These are phyloP conservation scores for Drosophila dunni DNA, from an alignment of 1,140 invertebrate species.

Conservation along the genomic window DNA sequence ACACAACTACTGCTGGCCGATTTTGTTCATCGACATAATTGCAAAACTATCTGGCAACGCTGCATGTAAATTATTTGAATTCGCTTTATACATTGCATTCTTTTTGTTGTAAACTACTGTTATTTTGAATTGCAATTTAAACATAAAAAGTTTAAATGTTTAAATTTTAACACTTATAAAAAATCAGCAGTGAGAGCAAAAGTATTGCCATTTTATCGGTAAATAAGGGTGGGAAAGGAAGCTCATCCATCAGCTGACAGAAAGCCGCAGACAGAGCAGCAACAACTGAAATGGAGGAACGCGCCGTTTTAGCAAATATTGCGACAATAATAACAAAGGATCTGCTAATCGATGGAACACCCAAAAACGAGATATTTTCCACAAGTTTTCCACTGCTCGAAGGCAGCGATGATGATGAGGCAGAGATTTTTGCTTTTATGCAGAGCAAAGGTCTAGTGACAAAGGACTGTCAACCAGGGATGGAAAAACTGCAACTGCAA, in stretches of 20 bases:
- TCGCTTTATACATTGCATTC: too few species aligned
- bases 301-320: conserved; percentile 78
- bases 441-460: conserved; percentile 52
- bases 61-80: too few species aligned
- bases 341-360: conserved; percentile 66
- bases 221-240: conserved; percentile 40
- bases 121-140: background rate
- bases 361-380: conserved; percentile 16
- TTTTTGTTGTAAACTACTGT: background rate
- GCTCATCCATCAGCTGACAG: conserved; percentile 3
- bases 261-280: conserved; percentile 5
- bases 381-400: conserved; percentile 50
- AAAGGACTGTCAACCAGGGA: background rate
- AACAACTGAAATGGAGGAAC: conserved; percentile 71
- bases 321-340: conserved; percentile 80
- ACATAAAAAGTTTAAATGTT: background rate
- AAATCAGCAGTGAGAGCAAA: conserved; percentile 21
- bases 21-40: too few species aligned
- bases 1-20: too few species aligned
- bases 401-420: conserved; percentile 59
- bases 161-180: background rate
- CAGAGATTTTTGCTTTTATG: conserved; percentile 71
- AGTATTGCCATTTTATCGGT: conserved; percentile 17
- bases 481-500: background rate
- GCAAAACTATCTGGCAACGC: too few species aligned